These are phyloP conservation scores for Drosophila obscura DNA, from an alignment of 1,140 invertebrate genomes.

Conservation along the genomic window DNA sequence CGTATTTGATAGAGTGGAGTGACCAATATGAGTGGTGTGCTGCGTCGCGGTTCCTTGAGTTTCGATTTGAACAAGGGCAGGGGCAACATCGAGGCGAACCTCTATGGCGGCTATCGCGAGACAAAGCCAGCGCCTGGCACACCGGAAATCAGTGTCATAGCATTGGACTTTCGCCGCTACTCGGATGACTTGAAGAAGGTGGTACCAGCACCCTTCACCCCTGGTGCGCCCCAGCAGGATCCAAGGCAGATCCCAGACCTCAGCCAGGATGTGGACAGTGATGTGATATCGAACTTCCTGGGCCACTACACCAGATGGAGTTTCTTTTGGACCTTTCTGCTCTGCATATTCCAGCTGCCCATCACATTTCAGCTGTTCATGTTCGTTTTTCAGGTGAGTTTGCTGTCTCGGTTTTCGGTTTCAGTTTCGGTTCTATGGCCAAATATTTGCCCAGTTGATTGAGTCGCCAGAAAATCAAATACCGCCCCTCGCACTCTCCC, in stretches of 20 bases:
- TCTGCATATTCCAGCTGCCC: slow-evolving; percentile 86
- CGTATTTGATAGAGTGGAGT: not conserved
- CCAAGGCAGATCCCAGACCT: slow-evolving; percentile 49
- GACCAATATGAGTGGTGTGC: slow-evolving; percentile 72
- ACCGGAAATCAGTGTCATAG: slow-evolving; percentile 82
- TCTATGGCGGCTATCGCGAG: slow-evolving; percentile 78
- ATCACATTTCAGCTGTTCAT: slow-evolving; percentile 82
- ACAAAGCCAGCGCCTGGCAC: slow-evolving; percentile 68
- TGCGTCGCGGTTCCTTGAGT: slow-evolving; percentile 78
- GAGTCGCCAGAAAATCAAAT: slow-evolving; percentile 37
- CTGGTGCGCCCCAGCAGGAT: not conserved
- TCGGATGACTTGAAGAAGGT: slow-evolving; percentile 79
- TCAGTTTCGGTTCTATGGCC: slow-evolving; percentile 36
- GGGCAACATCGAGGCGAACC: slow-evolving; percentile 77
- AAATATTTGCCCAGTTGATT: slow-evolving; percentile 75
- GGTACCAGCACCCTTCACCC: not conserved
- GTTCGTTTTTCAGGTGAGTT: slow-evolving; percentile 83
- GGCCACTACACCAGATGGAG: slow-evolving; percentile 90
- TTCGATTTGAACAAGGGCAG: slow-evolving; percentile 64
- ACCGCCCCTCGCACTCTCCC: not conserved
- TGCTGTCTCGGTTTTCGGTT: not conserved
- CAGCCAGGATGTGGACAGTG: slow-evolving; percentile 84
- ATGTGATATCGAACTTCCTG: slow-evolving; percentile 87
- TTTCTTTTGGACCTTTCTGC: slow-evolving; percentile 87
- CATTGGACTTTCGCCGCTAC: slow-evolving; percentile 77